Evolutionary conservation across 2,797 vertebrate genomes (phyloP), one percentile per base, ranked within the genome.

Genomic region (Centropyge bicolor): DNA sequence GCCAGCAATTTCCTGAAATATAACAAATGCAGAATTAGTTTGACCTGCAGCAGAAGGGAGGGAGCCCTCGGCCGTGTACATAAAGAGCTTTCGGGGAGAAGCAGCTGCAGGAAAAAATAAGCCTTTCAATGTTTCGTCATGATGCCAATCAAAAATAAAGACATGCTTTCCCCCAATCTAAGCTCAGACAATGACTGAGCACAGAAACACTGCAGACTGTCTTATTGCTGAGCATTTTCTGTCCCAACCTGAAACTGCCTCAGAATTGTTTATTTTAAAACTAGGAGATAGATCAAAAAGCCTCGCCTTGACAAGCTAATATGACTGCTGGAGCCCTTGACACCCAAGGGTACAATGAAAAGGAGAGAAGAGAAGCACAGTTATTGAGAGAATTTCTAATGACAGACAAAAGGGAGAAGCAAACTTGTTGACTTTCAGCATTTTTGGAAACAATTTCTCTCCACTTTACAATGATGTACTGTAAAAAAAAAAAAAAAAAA

Each of bases 11-110:
- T 89, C 74, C 75, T 81, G 65, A 85, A 81, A 83, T 82, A 83
- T 79, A 90, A 86, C 87, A 90, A 85, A 87, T 70, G 71, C 81
- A 84, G 87, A 86, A 91, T 92, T 85, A 87, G 82, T 90, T 90
- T 90, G 89, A 93, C 85, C 90, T 81, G 72, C 70, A 57, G 81
- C 46, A 48, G 51, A 76, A 54, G 41, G 55, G 13, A 43, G 48
- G 46, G 48, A 76, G 49, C 57, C 74, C 84, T 74, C 61, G 55
- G 55, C 68, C 51, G 77, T 74, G 74, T 55, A 66, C 80, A 71
- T 74, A 76, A 69, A 72, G 24, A 80, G 79, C 49, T 74, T 76
- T 72, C 27, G 38, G 41, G 59, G 36, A 4, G 46, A 57, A 74
- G 73, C 56, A 70, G 77, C 54, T 27, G 56, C 8, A 63, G 24